Base-by-base conservation (phyloP, 2,113 vertebrate species). In the Athene cunicularia region DNA sequence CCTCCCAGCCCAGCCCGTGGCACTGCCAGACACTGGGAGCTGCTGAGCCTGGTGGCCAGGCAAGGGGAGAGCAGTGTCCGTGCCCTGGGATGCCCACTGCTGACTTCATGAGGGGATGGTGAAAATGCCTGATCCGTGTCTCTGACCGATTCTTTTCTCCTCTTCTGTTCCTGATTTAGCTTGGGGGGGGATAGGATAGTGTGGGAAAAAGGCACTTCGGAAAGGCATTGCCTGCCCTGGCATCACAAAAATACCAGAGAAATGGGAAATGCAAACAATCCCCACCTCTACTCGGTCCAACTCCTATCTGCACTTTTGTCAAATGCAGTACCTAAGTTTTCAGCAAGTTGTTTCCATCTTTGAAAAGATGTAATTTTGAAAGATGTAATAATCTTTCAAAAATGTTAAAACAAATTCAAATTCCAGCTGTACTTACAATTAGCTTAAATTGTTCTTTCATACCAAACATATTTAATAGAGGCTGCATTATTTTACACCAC, bases 21-120 rank as follows among this genome's bases (percentile, higher is more conserved):
- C 58, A 30, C 39, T 35, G 49, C 4, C 19, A 30, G 59, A 26
- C 35, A 22, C 30, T 14, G 27, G 52, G 30, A 72, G 14, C 9
- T 75, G 58, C 76, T 43, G 47, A 58, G 20, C 20, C 21, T 3
- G 1, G 35, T 0, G 0, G 9, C 7, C 37, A 50, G 62, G 24
- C 8, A 28, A 58, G 3, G n/a, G 6, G 6, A 71, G 27, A 59
- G 37, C 30, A 13, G 16, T 1, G 8, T 12, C 33, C 1, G 0
- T 33, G 47, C 33, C 43, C 32, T 23, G 14, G 24, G 68, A 39
- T 12, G 12, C n/a, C 16, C 19, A 47, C 12, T 2, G 2, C 17
- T 0, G 0, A 1, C 35, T 28, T 32, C 41, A 7, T 0, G 1
- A 12, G 4, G 6, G 14, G 13, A 20, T 2, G 5, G 56, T 8